Percentiles rank a stretch among this genome's conserved stretches.
phyloP scores from a whole-genome alignment of 2,797 vertebrate species.

The Pseudochaenichthys georgianus region DNA sequence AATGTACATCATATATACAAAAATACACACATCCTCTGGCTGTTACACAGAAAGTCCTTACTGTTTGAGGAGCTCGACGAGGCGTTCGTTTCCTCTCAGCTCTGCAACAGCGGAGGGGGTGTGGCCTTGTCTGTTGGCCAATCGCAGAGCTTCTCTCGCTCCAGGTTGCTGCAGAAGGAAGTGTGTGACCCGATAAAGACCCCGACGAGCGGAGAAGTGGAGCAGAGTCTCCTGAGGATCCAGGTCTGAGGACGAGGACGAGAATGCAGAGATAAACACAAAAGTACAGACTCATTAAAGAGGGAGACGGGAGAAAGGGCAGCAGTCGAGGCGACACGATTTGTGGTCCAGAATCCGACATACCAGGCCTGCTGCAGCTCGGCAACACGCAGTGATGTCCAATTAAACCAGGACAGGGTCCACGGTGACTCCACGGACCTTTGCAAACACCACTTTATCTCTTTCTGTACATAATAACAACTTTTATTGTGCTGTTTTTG shows the following conservation, averaged over 20 bases:
- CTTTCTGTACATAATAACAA: not conserved
- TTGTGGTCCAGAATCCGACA: constrained; percentile 23
- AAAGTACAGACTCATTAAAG: not conserved
- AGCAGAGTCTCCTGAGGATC: constrained; percentile 93
- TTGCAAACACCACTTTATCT: constrained; percentile 26
- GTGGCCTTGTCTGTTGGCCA: constrained; percentile 91
- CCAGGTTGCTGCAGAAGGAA: constrained; percentile 92
- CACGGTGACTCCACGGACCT: constrained; percentile 37
- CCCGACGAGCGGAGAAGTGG: constrained; percentile 94
- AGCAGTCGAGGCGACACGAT: constrained; percentile 9
- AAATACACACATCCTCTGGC: not conserved
- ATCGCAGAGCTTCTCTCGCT: constrained; percentile 87
- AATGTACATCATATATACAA: not conserved
- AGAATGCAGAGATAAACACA: constrained; percentile 21
- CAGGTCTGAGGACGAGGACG: constrained; percentile 77
- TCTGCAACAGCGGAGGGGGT: constrained; percentile 89
- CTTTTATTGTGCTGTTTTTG: no score
- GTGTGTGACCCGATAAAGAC: constrained; percentile 87
- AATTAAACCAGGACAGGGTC: constrained; percentile 43
- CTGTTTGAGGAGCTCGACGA: constrained; percentile 88
- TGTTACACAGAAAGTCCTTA: constrained; percentile 71
- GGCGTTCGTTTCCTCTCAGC: constrained; percentile 85
- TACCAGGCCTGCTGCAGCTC: constrained; percentile 51
- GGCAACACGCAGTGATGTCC: constrained; percentile 45
- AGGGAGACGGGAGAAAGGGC: not conserved